Evolutionary conservation across 2,113 vertebrate genomes (phyloP), one percentile per base, ranked within the genome.

Genomic region (Pipa parva): DNA sequence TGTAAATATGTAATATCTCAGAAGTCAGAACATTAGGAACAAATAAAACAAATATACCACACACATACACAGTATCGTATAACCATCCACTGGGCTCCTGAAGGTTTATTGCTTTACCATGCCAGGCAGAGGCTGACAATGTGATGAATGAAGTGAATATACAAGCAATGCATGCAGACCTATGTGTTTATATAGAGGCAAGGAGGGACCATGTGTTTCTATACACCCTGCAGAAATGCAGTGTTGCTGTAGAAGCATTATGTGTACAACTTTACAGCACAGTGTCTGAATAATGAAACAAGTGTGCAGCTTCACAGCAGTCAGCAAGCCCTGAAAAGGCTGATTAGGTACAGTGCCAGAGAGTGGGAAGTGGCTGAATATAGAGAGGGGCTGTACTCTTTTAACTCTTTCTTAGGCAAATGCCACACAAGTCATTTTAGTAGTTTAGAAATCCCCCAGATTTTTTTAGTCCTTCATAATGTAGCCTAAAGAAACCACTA

Each of bases 331-430:
- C n/a, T 33, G 25, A 65, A 31, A 33, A 25, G 24, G 63, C 56
- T 57, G 45, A 68, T 15, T 18, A 15, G 29, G 28, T 49, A 15
- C 55, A 59, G 21, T 59, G 27, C 27, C 42, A 37, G 20, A 21
- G 25, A 28, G 63, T 37, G 55, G 42, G 64, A 20, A 67, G 54
- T 25, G 39, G 42, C 18, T 37, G 29, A 12, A 58, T 51, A 18
- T 26, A 24, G 24, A 60, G 36, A 25, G 49, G 55, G 55, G 10
- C 45, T 55, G 33, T 31, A 10, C 8, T 20, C 51, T 65, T 12
- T 65, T 65, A 65, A 67, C 54, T 39, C 55, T 49, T 67, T 42
- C 1, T 15, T 31, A 29, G 17, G 15, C 3, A 13, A 2, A 15
- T 5, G 24, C 12, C 27, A 15, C 17, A 18, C 20, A 21, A 7